These are phyloP conservation scores for Heliconius hewitsoni DNA, from an alignment of 1,140 invertebrate genomes.

Conservation along the genomic window DNA sequence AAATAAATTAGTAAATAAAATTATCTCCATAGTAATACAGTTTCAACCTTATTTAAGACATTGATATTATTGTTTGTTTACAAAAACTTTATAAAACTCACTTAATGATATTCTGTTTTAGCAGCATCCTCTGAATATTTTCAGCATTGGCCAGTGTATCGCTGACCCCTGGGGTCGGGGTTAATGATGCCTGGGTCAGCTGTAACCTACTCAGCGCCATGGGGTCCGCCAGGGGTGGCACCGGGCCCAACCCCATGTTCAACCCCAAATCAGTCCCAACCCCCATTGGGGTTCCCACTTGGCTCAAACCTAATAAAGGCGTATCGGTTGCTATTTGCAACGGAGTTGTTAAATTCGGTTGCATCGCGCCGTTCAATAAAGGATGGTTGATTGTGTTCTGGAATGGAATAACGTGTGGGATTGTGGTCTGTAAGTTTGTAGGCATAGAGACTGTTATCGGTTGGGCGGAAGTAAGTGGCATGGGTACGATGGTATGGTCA, in stretches of 20 bases:
- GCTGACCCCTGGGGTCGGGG: constrained; percentile 48
- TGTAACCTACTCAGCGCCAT: constrained; percentile 42
- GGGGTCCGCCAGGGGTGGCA: constrained; percentile 45
- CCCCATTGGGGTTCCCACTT: constrained; percentile 65
- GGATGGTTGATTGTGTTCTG: constrained; percentile 47
- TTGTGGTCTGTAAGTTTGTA: constrained; percentile 40
- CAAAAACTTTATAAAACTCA: constrained; percentile 45
- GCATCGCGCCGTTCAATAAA: constrained; percentile 50
- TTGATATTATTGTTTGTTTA: too few species aligned
- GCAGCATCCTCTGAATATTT: constrained; percentile 76
- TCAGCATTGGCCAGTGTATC: constrained; percentile 69
- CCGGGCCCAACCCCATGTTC: constrained; percentile 44
- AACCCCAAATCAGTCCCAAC: constrained; percentile 48
- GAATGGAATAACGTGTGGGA: constrained; percentile 48
- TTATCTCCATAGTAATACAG: too few species aligned
- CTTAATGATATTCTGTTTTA: constrained; percentile 80
- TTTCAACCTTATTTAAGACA: too few species aligned
- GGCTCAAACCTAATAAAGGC: constrained; percentile 61
- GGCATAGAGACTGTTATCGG: constrained; percentile 43
- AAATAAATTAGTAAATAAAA: too few species aligned
- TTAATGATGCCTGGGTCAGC: constrained; percentile 49
- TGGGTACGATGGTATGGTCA: constrained; percentile 29
- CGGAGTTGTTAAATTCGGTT: constrained; percentile 62
- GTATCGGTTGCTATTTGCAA: constrained; percentile 71
- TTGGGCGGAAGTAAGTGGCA: constrained; percentile 35